A percentile compares a stretch with the other conserved stretches of the same genome.
Evolutionary conservation across 2,888 invertebrate species (phyloP).

Genomic region (Cybosia mesomella): DNA sequence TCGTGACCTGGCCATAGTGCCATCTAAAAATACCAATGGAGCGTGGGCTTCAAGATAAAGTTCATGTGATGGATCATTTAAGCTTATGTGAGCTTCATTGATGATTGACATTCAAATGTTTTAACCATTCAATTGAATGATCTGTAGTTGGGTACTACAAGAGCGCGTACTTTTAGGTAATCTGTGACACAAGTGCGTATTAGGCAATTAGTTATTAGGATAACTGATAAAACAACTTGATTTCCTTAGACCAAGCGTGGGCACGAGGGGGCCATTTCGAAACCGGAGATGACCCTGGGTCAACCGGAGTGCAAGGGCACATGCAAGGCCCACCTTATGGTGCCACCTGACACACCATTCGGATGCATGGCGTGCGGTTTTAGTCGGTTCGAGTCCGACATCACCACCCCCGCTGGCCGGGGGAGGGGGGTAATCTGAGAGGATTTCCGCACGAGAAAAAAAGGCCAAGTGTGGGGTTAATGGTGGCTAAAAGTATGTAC

Average conservation of each 20-base stretch:
- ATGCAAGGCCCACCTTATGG: no score
- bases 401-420: no score
- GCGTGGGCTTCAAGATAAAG: conserved; percentile 27
- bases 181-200: neutral
- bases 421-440: no score
- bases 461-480: no score
- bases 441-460: no score
- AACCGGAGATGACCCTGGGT: no score
- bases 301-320: no score
- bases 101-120: neutral
- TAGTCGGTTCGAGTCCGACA: no score
- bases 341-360: no score
- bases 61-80: conserved; percentile 16
- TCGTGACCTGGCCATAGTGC: conserved; percentile 49
- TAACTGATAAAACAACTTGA: neutral
- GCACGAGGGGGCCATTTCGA: no score
- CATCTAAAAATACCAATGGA: conserved; percentile 52
- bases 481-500: no score
- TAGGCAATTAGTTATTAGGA: neutral
- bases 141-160: neutral
- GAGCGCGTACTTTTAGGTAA: neutral
- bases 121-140: conserved; percentile 14
- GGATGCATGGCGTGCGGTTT: no score
- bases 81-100: conserved; percentile 17
- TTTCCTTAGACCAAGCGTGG: conserved; percentile 19